Evolutionary conservation across 2,888 invertebrate species (phyloP), one percentile per base, ranked within the genome.

Genomic region (Agapostemon virescens): DNA sequence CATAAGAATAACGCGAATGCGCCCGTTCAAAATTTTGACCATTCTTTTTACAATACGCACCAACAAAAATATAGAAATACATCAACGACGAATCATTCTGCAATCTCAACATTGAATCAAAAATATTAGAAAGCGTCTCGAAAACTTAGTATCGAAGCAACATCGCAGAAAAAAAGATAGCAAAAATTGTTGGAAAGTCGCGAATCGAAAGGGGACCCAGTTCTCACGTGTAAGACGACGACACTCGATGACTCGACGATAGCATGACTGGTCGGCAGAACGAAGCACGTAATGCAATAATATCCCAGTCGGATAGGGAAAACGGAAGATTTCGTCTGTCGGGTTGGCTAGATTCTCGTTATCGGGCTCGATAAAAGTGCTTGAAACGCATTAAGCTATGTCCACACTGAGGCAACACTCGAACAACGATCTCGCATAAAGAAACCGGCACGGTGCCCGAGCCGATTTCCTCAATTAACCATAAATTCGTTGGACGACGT

Each of bases 211-310:
- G 68, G 69, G 74, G 69, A 67, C 77, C 77, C 77, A 80, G 80
- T 82, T 82, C 80, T 77, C 80, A 82, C 80, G 74, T 80, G 61
- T 49, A 64, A 42, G 42, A 26, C 58, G 69, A 73, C 49, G 77
- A 67, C 49, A 49, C 73, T 68, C 79, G 82, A 79, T 70, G 77
- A 83, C 75, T 73, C 61, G 70, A 58, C 72, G 79, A 82, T 77
- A 77, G 58, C 64, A 61, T 26, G 42, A 58, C 69, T 49, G 38
- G 58, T 64, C 38, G 79, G 71, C 49, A 69, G 40, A 33, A 81
- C 74, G 63, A 70, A n/a, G 79, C 79, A 80, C 79, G 74, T 79
- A 81, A 72, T 45, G 70, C 63, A 74, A 74, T 70, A 70, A 81
- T n/a, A n/a, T 33, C 23, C n/a, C 11, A 42, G 66, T 23, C 49